phyloP scores from a whole-genome alignment of 2,797 vertebrate species.

The Lacerta viridis region DNA sequence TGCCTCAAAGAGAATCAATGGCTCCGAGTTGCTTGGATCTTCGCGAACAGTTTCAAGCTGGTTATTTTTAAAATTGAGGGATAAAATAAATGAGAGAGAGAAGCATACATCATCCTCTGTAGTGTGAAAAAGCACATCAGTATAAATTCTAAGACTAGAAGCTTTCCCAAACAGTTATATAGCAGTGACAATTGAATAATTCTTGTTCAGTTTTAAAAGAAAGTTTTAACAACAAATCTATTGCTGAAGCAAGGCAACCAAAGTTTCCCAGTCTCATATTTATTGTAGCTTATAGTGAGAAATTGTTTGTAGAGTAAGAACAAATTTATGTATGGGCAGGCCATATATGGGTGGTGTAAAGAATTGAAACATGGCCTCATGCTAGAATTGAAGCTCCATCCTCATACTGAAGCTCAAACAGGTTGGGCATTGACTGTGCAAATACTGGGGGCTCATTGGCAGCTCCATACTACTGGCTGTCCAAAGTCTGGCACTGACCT shows the following conservation, averaged over 20 bases:
- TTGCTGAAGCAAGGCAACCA: slow-evolving; percentile 17
- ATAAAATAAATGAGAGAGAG: neutral
- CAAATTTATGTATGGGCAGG: neutral
- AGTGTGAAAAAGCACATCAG: slow-evolving; percentile 22
- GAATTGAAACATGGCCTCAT: neutral
- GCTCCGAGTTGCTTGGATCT: slow-evolving; percentile 55
- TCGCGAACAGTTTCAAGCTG: slow-evolving; percentile 63
- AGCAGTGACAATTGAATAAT: neutral
- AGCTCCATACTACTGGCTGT: too few relatives aligned
- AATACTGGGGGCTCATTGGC: too few relatives aligned
- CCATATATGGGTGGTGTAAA: neutral
- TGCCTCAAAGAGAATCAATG: slow-evolving; percentile 62
- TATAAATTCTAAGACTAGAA: neutral
- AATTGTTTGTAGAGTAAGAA: slow-evolving; percentile 2
- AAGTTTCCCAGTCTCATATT: neutral
- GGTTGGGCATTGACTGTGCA: too few relatives aligned
- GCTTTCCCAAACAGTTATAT: neutral
- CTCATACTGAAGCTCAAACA: neutral
- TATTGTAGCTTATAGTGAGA: neutral
- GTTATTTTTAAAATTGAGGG: slow-evolving; percentile 19
- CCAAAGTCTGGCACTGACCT: too few relatives aligned
- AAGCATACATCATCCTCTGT: neutral
- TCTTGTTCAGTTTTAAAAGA: slow-evolving; percentile 33
- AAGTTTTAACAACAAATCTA: slow-evolving; percentile 28
- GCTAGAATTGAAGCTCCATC: neutral